These are phyloP conservation scores for Carassius carassius DNA, from an alignment of 2,113 vertebrate species.

Conservation along the genomic window DNA sequence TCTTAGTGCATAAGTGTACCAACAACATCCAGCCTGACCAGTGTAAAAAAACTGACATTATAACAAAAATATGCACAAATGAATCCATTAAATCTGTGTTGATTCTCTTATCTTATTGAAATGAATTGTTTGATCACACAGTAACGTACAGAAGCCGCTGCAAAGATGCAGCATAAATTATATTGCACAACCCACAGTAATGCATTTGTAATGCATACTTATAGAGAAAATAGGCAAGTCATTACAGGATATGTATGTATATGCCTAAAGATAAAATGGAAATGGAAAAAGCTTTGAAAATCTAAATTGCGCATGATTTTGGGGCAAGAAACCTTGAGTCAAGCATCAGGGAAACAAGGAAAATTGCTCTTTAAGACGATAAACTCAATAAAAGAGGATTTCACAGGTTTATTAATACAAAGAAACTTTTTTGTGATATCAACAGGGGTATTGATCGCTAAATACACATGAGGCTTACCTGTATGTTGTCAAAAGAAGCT, in stretches of 20 bases:
- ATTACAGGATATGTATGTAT: background rate
- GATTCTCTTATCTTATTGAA: background rate
- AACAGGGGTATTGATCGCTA: background rate
- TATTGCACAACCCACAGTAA: background rate
- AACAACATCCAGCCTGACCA: background rate
- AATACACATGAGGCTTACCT: slow-evolving; percentile 30
- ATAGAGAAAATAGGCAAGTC: background rate
- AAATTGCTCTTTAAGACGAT: background rate
- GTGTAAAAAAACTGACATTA: background rate
- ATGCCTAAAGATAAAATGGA: background rate
- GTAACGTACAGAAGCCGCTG: too few species aligned
- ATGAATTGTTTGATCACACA: background rate
- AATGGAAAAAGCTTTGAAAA: background rate
- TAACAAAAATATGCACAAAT: background rate
- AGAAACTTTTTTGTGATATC: background rate
- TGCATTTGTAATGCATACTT: background rate
- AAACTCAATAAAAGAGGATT: background rate
- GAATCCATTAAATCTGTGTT: background rate
- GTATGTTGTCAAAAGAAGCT: slow-evolving; percentile 44
- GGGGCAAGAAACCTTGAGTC: background rate
- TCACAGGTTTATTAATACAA: background rate
- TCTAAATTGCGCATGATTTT: background rate
- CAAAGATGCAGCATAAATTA: background rate
- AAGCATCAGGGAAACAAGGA: background rate
- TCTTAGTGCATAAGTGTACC: background rate